Evolutionary conservation across 2,797 vertebrate genomes (phyloP).

Genomic region (Pangasius djambal): DNA sequence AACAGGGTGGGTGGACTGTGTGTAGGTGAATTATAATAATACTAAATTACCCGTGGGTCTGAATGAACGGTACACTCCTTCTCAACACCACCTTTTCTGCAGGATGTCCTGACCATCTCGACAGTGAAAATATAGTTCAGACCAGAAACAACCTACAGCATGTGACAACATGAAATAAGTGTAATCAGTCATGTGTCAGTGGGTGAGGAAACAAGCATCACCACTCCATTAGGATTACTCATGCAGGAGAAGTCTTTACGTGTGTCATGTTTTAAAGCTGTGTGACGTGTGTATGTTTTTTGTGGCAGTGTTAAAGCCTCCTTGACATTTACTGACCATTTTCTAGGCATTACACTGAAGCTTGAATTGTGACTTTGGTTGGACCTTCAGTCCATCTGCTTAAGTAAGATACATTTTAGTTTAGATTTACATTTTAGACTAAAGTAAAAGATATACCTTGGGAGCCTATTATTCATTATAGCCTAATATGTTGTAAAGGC

Average conservation of each 20-base stretch:
- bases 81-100: constrained; percentile 58
- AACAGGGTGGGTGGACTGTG: not conserved
- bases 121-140: constrained; percentile 66
- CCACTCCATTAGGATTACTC: not conserved
- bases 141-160: constrained; percentile 70
- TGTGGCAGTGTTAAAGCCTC: not conserved
- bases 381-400: not conserved
- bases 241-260: not conserved
- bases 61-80: constrained; percentile 45
- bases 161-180: constrained; percentile 2
- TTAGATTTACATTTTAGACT: not conserved
- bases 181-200: not conserved
- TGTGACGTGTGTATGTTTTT: not conserved
- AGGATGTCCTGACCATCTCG: constrained; percentile 63
- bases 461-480: not conserved
- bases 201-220: not conserved
- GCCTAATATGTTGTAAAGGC: no score
- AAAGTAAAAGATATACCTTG: not conserved
- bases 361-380: not conserved
- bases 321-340: not conserved
- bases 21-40: not conserved
- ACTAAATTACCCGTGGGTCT: constrained; percentile 55
- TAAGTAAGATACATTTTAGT: not conserved
- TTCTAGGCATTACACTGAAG: not conserved
- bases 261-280: not conserved